Conservation (phyloP, 2,113 vertebrate genomes). For the Carollia perspicillata region DNA sequence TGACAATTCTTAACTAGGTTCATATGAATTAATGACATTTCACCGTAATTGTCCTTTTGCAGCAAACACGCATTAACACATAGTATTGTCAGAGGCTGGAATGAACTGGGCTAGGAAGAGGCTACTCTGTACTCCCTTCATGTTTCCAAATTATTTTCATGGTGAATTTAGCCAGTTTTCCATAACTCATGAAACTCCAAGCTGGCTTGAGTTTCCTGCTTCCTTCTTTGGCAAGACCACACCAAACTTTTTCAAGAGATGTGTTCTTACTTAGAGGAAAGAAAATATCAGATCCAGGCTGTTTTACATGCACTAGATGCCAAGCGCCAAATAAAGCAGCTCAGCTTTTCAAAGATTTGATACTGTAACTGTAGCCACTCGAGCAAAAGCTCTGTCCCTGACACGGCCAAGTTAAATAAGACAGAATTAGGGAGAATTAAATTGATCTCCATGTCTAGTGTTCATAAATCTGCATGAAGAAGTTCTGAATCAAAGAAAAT, state of each 20-base stretch:
- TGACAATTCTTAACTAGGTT: neutral
- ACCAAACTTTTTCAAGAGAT: constrained; percentile 60
- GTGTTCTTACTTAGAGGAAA: constrained; percentile 69
- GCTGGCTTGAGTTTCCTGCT: constrained; percentile 61
- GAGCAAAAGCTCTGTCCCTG: constrained; percentile 17
- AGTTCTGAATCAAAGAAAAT: constrained; percentile 63
- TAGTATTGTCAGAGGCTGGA: neutral
- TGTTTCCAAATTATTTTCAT: constrained; percentile 62
- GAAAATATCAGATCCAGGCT: constrained; percentile 53
- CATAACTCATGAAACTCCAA: constrained; percentile 52
- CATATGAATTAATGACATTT: neutral
- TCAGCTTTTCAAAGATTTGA: constrained; percentile 62
- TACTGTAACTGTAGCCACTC: constrained; percentile 50
- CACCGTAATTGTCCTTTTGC: neutral
- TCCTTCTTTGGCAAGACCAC: constrained; percentile 59
- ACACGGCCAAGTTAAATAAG: constrained; percentile 69
- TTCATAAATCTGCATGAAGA: constrained; percentile 55
- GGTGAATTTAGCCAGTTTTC: constrained; percentile 67
- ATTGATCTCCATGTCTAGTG: neutral
- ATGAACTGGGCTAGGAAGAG: constrained; percentile 1
- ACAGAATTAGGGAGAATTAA: constrained; percentile 41
- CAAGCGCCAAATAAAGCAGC: constrained; percentile 63
- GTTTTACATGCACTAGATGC: constrained; percentile 42
- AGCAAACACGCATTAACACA: neutral
- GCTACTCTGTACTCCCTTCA: neutral